Percentiles rank a stretch among this genome's conserved stretches.
Evolutionary conservation across 2,113 vertebrate genomes (phyloP).

Genomic region (Eptesicus fuscus): DNA sequence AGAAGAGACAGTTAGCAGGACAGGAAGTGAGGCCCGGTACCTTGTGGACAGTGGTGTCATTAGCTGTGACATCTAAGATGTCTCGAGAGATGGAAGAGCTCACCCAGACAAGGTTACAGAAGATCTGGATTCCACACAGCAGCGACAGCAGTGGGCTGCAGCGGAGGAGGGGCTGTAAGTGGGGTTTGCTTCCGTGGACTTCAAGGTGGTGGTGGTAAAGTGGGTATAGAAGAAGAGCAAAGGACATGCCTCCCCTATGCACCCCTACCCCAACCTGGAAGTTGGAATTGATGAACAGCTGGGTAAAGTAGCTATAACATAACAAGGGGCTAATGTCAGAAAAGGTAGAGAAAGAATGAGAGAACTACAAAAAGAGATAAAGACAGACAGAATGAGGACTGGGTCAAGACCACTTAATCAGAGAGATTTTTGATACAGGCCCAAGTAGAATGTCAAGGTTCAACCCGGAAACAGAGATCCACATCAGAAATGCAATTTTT

Average conservation of each 20-base stretch:
- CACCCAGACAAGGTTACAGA: constrained; percentile 90
- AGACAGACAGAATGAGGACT: background rate
- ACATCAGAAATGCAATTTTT: background rate
- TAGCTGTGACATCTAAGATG: constrained; percentile 74
- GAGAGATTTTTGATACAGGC: background rate
- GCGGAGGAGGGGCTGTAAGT: constrained; percentile 89
- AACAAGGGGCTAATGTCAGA: constrained; percentile 22
- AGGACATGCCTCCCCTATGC: background rate
- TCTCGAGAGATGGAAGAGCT: constrained; percentile 79
- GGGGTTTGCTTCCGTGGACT: constrained; percentile 77
- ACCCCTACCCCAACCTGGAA: background rate
- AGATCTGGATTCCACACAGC: constrained; percentile 91
- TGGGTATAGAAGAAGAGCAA: constrained; percentile 5
- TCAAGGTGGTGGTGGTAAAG: constrained; percentile 28
- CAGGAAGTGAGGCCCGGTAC: constrained; percentile 9
- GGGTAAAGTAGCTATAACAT: background rate
- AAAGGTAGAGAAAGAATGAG: background rate
- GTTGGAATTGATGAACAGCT: background rate
- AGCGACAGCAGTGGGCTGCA: constrained; percentile 80
- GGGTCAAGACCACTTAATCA: constrained; percentile 13
- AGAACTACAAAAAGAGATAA: background rate
- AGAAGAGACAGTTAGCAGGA: constrained; percentile 33
- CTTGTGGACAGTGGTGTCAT: constrained; percentile 26
- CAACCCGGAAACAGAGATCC: too few relatives aligned
- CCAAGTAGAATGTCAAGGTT: too few relatives aligned